These are phyloP conservation scores for Anneissia japonica DNA, from an alignment of 35 echinoderm and acorn worm species.

Conservation along the genomic window DNA sequence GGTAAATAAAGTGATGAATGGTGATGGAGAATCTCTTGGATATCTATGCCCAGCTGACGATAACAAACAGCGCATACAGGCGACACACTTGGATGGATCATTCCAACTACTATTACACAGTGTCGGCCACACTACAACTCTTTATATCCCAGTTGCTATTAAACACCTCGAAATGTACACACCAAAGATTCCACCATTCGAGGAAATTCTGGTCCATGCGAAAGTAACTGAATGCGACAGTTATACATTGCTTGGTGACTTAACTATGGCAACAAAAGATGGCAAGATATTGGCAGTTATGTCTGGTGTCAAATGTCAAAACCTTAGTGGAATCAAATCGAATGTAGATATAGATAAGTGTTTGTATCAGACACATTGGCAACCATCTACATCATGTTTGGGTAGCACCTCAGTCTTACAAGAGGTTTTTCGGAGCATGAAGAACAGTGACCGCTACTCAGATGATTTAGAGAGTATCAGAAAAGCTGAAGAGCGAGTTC, in stretches of 20 bases:
- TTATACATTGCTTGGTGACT: constrained; percentile 34
- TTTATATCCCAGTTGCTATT: constrained; percentile 37
- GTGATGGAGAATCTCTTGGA: constrained; percentile 51
- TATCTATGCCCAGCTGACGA: constrained; percentile 30
- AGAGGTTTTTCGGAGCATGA: constrained; percentile 55
- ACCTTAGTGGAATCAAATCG: constrained; percentile 2
- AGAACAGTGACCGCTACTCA: constrained; percentile 28
- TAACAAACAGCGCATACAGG: constrained; percentile 55
- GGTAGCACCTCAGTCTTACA: constrained; percentile 33
- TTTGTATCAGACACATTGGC: constrained; percentile 49
- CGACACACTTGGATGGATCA: constrained; percentile 47
- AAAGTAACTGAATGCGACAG: constrained; percentile 60
- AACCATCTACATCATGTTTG: constrained; percentile 35
- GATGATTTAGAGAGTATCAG: constrained; percentile 51
- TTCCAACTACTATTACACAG: constrained; percentile 46
- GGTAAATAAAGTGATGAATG: constrained; percentile 37
- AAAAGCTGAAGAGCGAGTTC: constrained; percentile 49
- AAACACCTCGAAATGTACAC: constrained; percentile 43
- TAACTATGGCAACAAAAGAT: constrained; percentile 14
- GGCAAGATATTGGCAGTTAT: constrained; percentile 49
- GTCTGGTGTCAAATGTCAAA: constrained; percentile 29
- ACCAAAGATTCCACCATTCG: constrained; percentile 21
- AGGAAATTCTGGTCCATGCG: constrained; percentile 41
- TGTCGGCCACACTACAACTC: constrained; percentile 5
- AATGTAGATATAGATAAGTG: constrained; percentile 42